These are phyloP conservation scores for Timema cristinae DNA, from an alignment of 2,888 invertebrate genomes.

Conservation along the genomic window DNA sequence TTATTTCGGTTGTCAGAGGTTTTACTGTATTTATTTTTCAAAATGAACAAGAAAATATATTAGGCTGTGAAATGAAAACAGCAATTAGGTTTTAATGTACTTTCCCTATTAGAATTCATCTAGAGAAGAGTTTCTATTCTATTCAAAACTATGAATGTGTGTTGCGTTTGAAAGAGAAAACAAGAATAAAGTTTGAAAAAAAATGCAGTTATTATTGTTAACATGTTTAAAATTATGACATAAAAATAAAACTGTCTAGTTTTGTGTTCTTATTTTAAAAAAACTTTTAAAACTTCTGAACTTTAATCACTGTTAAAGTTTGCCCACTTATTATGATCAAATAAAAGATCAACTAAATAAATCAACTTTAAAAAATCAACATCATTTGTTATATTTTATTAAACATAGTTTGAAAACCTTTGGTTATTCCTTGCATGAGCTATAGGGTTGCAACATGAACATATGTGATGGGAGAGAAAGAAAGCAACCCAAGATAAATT, in stretches of 20 bases:
- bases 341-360: background rate
- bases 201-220: background rate
- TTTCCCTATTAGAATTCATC: conserved; percentile 33
- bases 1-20: background rate
- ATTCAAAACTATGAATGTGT: background rate
- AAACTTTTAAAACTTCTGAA: background rate
- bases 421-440: background rate
- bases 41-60: conserved; percentile 15
- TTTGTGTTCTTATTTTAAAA: conserved; percentile 12
- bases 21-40: conserved; percentile 14
- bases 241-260: background rate
- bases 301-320: conserved; percentile 4
- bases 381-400: background rate
- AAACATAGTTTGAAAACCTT: background rate
- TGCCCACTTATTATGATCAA: conserved; percentile 9
- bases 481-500: no score
- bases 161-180: background rate
- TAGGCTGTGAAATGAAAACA: conserved; percentile 28
- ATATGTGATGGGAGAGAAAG: no score
- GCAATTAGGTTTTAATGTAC: conserved; percentile 26
- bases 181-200: background rate
- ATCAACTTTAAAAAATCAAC: background rate
- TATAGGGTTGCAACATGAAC: no score
- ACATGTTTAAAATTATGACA: background rate
- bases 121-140: conserved; percentile 4